These are phyloP conservation scores for Polydrusus pterygomalis DNA, from an alignment of 2,888 invertebrate species.

Conservation along the genomic window DNA sequence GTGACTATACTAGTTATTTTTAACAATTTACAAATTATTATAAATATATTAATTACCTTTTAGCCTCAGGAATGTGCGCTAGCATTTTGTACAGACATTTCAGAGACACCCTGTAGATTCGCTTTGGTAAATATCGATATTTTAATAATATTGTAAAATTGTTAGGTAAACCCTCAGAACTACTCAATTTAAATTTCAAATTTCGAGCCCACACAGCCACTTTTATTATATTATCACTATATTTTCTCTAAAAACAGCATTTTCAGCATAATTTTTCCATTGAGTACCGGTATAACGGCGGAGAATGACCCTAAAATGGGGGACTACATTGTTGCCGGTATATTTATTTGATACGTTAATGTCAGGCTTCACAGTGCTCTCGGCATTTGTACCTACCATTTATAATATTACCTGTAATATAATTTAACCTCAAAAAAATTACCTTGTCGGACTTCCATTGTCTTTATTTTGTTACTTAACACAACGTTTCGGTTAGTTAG, in stretches of 20 bases:
- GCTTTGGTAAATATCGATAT: too few relatives aligned
- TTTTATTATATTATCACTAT: slow-evolving; percentile 17
- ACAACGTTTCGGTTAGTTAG: too few relatives aligned
- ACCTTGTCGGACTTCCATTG: too few relatives aligned
- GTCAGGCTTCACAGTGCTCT: neutral
- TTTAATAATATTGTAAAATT: slow-evolving; percentile 14
- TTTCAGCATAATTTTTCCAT: slow-evolving; percentile 26
- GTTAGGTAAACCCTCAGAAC: neutral
- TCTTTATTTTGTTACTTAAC: too few relatives aligned
- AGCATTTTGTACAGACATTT: too few relatives aligned
- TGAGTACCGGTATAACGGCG: neutral
- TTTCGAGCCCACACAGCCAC: neutral
- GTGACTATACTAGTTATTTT: too few relatives aligned
- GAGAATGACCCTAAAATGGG: slow-evolving; percentile 16
- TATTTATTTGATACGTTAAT: slow-evolving; percentile 5
- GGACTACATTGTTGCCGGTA: neutral
- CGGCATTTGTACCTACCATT: neutral
- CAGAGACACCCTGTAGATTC: too few relatives aligned
- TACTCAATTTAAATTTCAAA: slow-evolving; percentile 21
- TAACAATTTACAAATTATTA: too few relatives aligned
- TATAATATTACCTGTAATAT: too few relatives aligned
- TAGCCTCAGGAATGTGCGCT: too few relatives aligned
- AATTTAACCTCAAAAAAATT: too few relatives aligned
- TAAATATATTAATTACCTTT: too few relatives aligned
- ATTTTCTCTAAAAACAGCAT: slow-evolving; percentile 25